Conservation (phyloP, 2,888 invertebrate genomes). For the Tinea trinotella region DNA sequence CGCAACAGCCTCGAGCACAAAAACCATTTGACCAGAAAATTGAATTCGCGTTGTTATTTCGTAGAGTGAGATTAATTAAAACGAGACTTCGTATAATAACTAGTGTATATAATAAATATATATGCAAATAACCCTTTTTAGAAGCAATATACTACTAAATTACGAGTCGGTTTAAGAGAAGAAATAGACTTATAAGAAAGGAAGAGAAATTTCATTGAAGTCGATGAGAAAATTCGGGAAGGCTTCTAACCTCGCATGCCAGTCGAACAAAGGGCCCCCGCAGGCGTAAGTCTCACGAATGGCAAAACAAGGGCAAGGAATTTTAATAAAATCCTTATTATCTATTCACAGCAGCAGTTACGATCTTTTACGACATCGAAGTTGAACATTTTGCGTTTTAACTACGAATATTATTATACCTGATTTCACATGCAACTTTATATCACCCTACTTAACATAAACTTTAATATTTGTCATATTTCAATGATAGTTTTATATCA, state of each 20-base stretch:
- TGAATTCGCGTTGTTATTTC: slow-evolving; percentile 47
- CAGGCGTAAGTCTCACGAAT: slow-evolving; percentile 39
- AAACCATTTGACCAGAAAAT: slow-evolving; percentile 54
- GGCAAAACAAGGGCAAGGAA: slow-evolving; percentile 62
- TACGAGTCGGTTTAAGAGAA: background rate
- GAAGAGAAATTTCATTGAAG: slow-evolving; percentile 44
- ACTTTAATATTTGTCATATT: no score
- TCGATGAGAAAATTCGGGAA: slow-evolving; percentile 33
- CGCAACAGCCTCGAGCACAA: slow-evolving; percentile 30
- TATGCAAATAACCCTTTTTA: background rate
- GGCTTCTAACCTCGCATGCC: slow-evolving; percentile 44
- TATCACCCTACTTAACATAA: no score
- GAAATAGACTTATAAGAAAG: slow-evolving; percentile 20
- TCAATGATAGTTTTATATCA: no score
- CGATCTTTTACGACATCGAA: slow-evolving; percentile 57
- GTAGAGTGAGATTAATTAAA: slow-evolving; percentile 45
- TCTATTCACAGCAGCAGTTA: slow-evolving; percentile 63
- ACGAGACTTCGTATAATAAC: slow-evolving; percentile 23
- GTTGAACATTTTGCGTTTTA: slow-evolving; percentile 23
- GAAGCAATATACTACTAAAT: background rate
- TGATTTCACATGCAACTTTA: background rate
- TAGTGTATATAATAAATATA: background rate
- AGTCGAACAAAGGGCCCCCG: slow-evolving; percentile 49
- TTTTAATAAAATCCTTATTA: slow-evolving; percentile 70
- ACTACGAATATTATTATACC: slow-evolving; percentile 7